These are phyloP conservation scores for Chymomyza procnemis DNA, from an alignment of 2,888 invertebrate species.

Conservation along the genomic window DNA sequence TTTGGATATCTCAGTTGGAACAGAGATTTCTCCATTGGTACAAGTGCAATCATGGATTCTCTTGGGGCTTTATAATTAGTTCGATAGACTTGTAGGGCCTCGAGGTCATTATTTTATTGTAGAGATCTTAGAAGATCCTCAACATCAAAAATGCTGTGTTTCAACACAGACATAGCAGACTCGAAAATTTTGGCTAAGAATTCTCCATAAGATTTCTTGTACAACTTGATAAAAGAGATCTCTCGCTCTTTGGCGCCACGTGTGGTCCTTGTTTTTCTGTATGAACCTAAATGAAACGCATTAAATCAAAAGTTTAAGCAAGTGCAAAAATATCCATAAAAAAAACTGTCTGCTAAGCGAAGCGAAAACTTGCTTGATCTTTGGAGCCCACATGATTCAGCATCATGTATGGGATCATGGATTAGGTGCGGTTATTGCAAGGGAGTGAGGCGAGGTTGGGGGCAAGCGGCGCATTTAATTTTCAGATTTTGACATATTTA, in stretches of 20 bases:
- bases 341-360: conserved; percentile 25
- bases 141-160: no score
- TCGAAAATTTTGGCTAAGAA: no score
- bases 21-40: no score
- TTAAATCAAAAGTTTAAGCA: conserved; percentile 72
- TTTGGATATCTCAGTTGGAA: no score
- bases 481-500: conserved; percentile 78
- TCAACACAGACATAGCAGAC: no score
- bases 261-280: conserved; percentile 54
- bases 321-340: conserved; percentile 72
- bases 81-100: no score
- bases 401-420: neutral
- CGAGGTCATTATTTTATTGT: no score
- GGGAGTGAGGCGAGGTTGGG: conserved; percentile 19
- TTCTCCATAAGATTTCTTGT: neutral
- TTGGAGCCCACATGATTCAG: conserved; percentile 7
- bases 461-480: conserved; percentile 76
- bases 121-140: no score
- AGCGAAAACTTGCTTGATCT: neutral
- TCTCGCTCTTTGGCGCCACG: conserved; percentile 54
- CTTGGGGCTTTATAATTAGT: no score
- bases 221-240: neutral
- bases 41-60: no score
- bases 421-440: neutral
- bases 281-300: conserved; percentile 48